Evolutionary conservation across 2,888 invertebrate genomes (phyloP).

Genomic region (Acronicta leporina): DNA sequence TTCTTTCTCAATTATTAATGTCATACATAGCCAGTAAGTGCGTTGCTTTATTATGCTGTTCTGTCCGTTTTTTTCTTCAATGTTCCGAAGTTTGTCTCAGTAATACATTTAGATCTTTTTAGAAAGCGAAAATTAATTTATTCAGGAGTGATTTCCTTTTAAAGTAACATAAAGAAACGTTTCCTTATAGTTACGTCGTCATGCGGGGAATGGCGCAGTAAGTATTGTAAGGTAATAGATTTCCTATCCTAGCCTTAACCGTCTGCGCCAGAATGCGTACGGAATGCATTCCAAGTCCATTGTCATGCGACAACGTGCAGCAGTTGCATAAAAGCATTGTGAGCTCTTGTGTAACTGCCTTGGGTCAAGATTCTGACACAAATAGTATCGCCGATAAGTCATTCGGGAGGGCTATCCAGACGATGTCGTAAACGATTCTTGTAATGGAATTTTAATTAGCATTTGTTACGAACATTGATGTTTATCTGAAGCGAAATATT

Average conservation of each 20-base stretch:
- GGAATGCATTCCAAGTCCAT: conserved; percentile 82
- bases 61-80: conserved; percentile 10
- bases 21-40: conserved; percentile 31
- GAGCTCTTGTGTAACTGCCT: conserved; percentile 74
- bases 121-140: conserved; percentile 22
- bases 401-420: conserved; percentile 61
- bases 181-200: conserved; percentile 50
- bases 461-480: conserved; percentile 34
- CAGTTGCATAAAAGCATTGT: conserved; percentile 72
- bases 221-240: conserved; percentile 62
- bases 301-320: conserved; percentile 76
- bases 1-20: conserved; percentile 56
- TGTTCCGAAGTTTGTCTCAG: neutral
- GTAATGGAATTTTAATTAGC: conserved; percentile 56
- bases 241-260: conserved; percentile 59
- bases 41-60: conserved; percentile 23
- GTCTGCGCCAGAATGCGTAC: conserved; percentile 65
- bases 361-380: conserved; percentile 73
- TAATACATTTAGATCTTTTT: conserved; percentile 3
- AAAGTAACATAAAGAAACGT: conserved; percentile 25
- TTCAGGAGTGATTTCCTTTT: conserved; percentile 22
- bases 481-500: conserved; percentile 25
- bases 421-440: conserved; percentile 48
- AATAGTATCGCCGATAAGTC: conserved; percentile 70
- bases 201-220: conserved; percentile 41